A percentile compares a stretch with the other conserved stretches of the same genome.
These are phyloP conservation scores for Cyphomyrus plagiostoma DNA, from an alignment of 2,113 vertebrate species.

Conservation along the genomic window DNA sequence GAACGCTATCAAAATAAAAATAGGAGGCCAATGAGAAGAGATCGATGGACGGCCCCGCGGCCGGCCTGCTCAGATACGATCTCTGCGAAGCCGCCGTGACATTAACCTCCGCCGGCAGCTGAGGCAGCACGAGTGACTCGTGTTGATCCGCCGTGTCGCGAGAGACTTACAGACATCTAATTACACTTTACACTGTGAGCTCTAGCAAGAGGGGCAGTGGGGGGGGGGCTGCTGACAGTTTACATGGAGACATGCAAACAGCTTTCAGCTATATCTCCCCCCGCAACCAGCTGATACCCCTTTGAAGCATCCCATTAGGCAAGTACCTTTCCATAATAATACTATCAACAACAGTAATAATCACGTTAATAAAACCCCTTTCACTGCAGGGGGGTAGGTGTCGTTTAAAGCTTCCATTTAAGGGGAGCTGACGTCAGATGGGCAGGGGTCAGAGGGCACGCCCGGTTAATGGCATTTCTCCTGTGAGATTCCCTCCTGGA, in stretches of 20 bases:
- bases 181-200: constrained; percentile 6
- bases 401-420: not conserved
- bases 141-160: not conserved
- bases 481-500: not conserved
- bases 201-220: not conserved
- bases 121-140: not conserved
- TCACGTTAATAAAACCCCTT: not conserved
- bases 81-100: not conserved
- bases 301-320: not conserved
- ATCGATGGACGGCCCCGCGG: not conserved
- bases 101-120: not conserved
- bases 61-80: not conserved
- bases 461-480: not conserved
- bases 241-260: not conserved
- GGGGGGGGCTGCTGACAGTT: not conserved
- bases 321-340: not conserved
- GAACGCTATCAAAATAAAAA: not conserved
- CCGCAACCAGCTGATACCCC: not conserved
- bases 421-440: not conserved
- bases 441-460: not conserved
- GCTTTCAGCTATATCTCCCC: not conserved
- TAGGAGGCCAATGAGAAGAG: not conserved
- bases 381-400: not conserved
- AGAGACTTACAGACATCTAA: constrained; percentile 20
- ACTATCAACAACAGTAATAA: not conserved